Conservation (phyloP, 2,797 vertebrate species). For the Chloroceryle inda region DNA sequence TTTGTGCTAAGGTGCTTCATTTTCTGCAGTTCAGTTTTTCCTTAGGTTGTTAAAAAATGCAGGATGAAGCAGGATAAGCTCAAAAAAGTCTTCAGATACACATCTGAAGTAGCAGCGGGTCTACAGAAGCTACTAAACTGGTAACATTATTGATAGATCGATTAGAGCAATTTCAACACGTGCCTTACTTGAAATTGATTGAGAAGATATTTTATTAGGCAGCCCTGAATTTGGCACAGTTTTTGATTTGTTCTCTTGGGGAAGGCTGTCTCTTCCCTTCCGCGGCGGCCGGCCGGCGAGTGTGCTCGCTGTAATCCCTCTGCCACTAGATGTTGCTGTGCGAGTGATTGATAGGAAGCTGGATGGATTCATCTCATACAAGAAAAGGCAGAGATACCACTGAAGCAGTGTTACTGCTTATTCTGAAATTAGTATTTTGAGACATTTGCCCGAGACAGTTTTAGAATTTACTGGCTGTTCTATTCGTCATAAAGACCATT, state of each 20-base stretch:
- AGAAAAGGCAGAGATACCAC: background rate
- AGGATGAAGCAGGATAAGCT: background rate
- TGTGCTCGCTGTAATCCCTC: background rate
- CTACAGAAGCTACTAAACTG: background rate
- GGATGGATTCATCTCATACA: background rate
- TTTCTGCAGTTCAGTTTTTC: background rate
- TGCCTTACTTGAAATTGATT: background rate
- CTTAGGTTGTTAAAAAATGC: background rate
- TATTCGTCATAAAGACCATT: constrained; percentile 18
- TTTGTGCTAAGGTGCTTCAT: background rate
- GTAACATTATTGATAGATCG: background rate
- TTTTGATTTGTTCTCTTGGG: background rate
- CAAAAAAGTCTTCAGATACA: accelerated
- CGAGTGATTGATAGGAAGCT: constrained; percentile 38
- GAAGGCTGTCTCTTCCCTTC: background rate
- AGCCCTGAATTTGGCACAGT: background rate
- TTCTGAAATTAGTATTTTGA: background rate
- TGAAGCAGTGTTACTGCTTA: background rate
- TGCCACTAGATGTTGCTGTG: constrained; percentile 56
- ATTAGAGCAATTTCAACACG: background rate
- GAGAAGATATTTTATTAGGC: background rate
- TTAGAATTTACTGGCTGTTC: constrained; percentile 18
- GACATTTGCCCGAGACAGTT: background rate
- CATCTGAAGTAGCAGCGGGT: background rate
- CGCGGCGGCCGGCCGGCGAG: background rate